phyloP scores from a whole-genome alignment of 2,113 vertebrate species.

The Castor canadensis region DNA sequence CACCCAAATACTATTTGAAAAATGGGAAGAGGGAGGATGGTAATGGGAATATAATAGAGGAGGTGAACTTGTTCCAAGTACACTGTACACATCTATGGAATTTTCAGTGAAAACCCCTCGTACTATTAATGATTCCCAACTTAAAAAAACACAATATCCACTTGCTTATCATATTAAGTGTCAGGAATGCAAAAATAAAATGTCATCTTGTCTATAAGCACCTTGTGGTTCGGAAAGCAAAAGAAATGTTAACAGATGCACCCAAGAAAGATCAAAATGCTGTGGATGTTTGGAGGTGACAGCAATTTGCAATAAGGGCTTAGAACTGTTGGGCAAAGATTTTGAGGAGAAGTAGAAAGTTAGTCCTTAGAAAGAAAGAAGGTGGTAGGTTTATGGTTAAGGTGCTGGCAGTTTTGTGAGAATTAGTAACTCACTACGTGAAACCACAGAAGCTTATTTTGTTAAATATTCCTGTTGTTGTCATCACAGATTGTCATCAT shows the following conservation, averaged over 20 bases:
- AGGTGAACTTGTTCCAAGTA: too few species aligned
- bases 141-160: too few species aligned
- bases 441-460: too few species aligned
- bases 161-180: conserved; percentile 39
- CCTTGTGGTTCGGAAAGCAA: not conserved
- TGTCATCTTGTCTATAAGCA: not conserved
- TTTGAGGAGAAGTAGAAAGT: not conserved
- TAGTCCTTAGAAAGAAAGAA: not conserved
- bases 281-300: not conserved
- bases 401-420: not conserved
- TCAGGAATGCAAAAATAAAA: conserved; percentile 42
- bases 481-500: conserved; percentile 17
- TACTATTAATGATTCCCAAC: too few species aligned
- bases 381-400: not conserved
- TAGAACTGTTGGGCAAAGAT: conserved; percentile 1
- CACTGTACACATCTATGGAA: too few species aligned
- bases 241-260: not conserved
- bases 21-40: too few species aligned
- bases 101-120: too few species aligned
- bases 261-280: not conserved
- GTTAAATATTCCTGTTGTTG: too few species aligned
- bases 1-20: too few species aligned
- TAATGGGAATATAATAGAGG: too few species aligned
- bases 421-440: too few species aligned
- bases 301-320: not conserved